Percentiles rank a stretch among this genome's conserved stretches.
These are phyloP conservation scores for Erpobdella octoculata DNA, from an alignment of 2,888 invertebrate genomes.

Conservation along the genomic window DNA sequence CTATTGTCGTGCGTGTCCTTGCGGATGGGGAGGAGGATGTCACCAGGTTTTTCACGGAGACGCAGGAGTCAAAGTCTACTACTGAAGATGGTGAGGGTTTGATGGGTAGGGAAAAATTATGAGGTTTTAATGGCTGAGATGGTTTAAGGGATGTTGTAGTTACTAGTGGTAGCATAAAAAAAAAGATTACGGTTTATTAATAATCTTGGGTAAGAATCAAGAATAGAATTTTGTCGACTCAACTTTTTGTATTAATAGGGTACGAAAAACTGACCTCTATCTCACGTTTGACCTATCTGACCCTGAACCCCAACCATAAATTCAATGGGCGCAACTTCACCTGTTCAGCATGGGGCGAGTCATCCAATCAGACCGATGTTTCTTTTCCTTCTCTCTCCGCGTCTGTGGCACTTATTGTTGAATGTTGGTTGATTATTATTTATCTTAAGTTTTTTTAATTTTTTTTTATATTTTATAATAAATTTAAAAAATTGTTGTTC, in stretches of 20 bases:
- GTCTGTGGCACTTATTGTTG: background rate
- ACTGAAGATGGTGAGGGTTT: background rate
- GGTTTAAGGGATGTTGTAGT: background rate
- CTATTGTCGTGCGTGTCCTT: background rate
- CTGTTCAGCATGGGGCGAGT: background rate
- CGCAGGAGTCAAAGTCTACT: background rate
- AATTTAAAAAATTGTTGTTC: background rate
- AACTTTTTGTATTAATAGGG: background rate
- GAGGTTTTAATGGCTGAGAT: background rate
- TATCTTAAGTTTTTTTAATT: background rate
- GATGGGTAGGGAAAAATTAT: background rate
- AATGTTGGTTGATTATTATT: background rate
- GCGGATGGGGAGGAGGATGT: background rate
- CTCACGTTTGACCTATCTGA: background rate
- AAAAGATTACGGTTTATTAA: background rate
- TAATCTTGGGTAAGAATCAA: background rate
- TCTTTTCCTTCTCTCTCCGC: background rate
- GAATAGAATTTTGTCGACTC: background rate
- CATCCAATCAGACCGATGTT: background rate
- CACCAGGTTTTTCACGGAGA: background rate
- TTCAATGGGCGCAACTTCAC: background rate
- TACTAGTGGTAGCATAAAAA: background rate
- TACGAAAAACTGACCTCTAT: background rate
- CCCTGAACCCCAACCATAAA: background rate
- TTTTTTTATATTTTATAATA: background rate